Conservation (phyloP, 2,113 vertebrate species). For the Mesocricetus auratus region DNA sequence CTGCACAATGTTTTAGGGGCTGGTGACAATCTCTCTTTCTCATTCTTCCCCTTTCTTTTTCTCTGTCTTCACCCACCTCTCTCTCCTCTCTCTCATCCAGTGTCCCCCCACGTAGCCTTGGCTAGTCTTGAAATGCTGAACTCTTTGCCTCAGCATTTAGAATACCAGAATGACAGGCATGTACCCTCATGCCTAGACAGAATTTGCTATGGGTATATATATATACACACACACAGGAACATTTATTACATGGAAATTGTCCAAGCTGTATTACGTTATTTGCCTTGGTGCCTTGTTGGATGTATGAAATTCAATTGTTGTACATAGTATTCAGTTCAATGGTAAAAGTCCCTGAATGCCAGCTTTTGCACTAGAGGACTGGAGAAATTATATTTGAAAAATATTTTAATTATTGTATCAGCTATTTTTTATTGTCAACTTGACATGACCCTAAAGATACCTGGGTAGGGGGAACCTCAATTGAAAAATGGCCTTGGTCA, state of each 20-base stretch:
- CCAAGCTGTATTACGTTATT: neutral
- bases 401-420: neutral
- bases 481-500: neutral
- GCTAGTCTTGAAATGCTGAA: neutral
- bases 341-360: neutral
- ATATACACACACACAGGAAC: neutral
- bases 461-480: neutral
- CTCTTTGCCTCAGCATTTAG: neutral
- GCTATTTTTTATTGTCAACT: neutral
- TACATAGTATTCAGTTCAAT: neutral
- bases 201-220: neutral
- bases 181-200: neutral
- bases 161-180: neutral
- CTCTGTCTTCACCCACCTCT: no score
- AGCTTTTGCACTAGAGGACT: neutral
- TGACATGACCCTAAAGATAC: neutral
- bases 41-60: no score
- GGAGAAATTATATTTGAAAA: conserved; percentile 8
- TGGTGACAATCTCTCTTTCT: neutral
- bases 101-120: neutral
- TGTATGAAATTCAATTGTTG: neutral
- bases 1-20: neutral
- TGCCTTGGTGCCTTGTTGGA: neutral
- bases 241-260: neutral
- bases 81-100: neutral